These are phyloP conservation scores for Alauda arvensis DNA, from an alignment of 2,797 vertebrate species.

Conservation along the genomic window DNA sequence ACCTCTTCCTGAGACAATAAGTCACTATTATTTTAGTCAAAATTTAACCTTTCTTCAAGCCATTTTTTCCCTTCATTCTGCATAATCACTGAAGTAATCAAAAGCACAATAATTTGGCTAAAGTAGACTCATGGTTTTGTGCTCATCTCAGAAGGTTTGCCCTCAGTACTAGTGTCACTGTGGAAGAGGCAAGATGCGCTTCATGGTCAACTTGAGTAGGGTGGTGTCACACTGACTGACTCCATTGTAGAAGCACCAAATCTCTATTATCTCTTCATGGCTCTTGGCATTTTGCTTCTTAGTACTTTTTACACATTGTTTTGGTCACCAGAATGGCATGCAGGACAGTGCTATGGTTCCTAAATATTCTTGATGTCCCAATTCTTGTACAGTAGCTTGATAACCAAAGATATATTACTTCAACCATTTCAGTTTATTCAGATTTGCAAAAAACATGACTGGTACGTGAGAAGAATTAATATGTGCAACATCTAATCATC, in stretches of 20 bases:
- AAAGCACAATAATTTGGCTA: background rate
- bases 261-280: background rate
- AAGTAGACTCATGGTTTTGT: background rate
- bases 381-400: background rate
- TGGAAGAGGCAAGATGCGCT: background rate
- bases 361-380: background rate
- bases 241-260: background rate
- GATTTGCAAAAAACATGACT: background rate
- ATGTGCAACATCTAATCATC: background rate
- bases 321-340: background rate
- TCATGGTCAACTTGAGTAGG: background rate
- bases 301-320: background rate
- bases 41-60: background rate
- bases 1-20: background rate
- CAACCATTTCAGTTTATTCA: background rate
- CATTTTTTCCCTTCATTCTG: background rate
- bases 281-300: background rate
- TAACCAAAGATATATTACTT: background rate
- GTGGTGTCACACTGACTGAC: background rate
- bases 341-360: background rate
- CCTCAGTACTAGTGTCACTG: background rate
- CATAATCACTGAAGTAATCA: background rate
- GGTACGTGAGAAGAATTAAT: background rate
- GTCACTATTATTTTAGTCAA: background rate
- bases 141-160: background rate